Percentiles rank a stretch among this genome's conserved stretches.
phyloP scores from a whole-genome alignment of 2,113 vertebrate genomes.

The Alligator sinensis region DNA sequence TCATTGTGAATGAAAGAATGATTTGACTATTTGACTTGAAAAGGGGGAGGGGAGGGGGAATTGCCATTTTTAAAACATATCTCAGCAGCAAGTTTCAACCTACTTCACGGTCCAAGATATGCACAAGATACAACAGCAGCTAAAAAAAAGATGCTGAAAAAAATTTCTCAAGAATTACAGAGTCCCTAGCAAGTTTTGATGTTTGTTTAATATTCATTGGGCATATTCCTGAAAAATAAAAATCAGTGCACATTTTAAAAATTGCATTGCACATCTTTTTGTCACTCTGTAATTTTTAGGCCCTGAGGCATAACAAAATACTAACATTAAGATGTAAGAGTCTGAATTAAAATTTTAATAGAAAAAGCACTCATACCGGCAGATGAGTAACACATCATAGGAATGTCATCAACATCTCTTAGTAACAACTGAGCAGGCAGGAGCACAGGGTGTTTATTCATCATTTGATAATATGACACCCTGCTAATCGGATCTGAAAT shows the following conservation, averaged over 20 bases:
- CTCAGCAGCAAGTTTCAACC: background rate
- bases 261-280: background rate
- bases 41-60: too few species aligned
- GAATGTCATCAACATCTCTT: background rate
- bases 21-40: background rate
- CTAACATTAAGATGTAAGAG: conserved; percentile 5
- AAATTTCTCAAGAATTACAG: background rate
- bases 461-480: background rate
- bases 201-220: conserved; percentile 19
- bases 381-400: conserved; percentile 22
- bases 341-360: conserved; percentile 5
- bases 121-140: background rate
- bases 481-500: background rate
- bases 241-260: background rate
- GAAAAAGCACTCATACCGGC: background rate
- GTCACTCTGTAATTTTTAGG: background rate
- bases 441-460: background rate
- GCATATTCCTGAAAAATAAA: conserved; percentile 20
- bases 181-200: background rate
- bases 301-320: conserved; percentile 24
- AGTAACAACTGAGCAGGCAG: background rate
- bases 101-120: background rate
- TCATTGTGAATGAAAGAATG: background rate
- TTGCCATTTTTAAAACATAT: background rate
- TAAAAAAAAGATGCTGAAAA: background rate